Conservation (phyloP, 2,797 vertebrate genomes). For the Crocidura indochinensis region DNA sequence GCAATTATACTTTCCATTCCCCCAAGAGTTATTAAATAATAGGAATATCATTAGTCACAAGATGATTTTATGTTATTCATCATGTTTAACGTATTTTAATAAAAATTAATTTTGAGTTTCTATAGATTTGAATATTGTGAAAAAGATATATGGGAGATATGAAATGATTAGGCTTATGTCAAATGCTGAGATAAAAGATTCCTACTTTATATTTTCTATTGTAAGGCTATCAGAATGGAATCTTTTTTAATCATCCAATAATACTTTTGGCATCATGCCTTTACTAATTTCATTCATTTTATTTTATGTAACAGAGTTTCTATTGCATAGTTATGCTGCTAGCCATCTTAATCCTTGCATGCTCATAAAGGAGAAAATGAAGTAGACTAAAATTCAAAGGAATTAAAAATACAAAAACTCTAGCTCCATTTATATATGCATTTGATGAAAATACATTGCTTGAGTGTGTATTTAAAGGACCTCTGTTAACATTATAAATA, state of each 20-base stretch:
- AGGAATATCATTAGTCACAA: neutral
- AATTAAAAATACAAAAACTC: accelerated
- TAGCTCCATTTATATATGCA: neutral
- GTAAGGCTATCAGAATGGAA: neutral
- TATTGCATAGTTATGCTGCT: no score
- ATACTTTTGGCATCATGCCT: no score
- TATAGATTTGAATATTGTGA: neutral
- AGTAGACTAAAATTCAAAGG: neutral
- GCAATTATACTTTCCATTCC: no score
- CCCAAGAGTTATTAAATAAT: neutral
- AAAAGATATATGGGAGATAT: neutral
- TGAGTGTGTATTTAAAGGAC: neutral
- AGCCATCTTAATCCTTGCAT: no score
- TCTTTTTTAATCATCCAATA: neutral
- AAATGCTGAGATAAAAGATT: neutral
- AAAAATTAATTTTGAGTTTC: neutral
- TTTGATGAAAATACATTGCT: accelerated
- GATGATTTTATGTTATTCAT: neutral
- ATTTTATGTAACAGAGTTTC: neutral
- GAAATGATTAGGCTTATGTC: neutral
- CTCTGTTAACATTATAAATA: no score
- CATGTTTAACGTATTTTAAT: neutral
- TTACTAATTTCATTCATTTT: neutral
- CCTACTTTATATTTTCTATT: neutral
- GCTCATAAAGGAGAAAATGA: neutral